phyloP scores from a whole-genome alignment of 2,797 vertebrate genomes.

The Xiphorhynchus erythropygius region DNA sequence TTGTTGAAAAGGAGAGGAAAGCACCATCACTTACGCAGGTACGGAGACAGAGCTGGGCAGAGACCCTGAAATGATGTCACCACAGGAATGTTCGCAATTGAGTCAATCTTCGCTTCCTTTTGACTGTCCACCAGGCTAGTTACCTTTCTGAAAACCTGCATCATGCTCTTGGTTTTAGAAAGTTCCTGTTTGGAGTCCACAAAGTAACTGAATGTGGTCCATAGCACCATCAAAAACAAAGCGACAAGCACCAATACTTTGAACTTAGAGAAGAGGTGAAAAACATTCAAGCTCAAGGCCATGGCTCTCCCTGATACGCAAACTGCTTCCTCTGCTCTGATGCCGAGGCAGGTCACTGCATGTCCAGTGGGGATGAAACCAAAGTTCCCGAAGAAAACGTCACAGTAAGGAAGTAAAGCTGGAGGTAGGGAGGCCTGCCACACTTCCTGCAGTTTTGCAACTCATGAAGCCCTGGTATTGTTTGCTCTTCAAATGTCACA shows the following conservation, averaged over 20 bases:
- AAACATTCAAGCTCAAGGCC: conserved; percentile 69
- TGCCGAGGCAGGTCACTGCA: background rate
- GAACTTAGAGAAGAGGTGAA: conserved; percentile 77
- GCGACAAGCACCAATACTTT: conserved; percentile 82
- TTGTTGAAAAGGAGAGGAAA: background rate
- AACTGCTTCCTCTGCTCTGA: background rate
- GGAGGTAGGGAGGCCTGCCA: background rate
- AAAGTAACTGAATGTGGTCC: conserved; percentile 80
- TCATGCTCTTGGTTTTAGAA: conserved; percentile 20
- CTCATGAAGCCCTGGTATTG: background rate
- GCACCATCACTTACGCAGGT: conserved; percentile 86
- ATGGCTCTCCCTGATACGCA: conserved; percentile 66
- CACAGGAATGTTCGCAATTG: background rate
- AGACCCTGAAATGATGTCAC: background rate
- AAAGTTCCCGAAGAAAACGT: background rate
- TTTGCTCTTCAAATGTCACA: background rate
- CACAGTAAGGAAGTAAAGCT: background rate
- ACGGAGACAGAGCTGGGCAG: conserved; percentile 83
- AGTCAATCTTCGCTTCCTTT: background rate
- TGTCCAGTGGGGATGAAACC: background rate
- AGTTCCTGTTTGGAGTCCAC: conserved; percentile 67
- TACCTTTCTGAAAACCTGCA: conserved; percentile 47
- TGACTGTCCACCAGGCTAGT: background rate
- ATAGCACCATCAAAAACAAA: conserved; percentile 81
- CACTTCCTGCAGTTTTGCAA: background rate